Conservation (phyloP, 1,140 invertebrate genomes). For the Dysdera silvatica region DNA sequence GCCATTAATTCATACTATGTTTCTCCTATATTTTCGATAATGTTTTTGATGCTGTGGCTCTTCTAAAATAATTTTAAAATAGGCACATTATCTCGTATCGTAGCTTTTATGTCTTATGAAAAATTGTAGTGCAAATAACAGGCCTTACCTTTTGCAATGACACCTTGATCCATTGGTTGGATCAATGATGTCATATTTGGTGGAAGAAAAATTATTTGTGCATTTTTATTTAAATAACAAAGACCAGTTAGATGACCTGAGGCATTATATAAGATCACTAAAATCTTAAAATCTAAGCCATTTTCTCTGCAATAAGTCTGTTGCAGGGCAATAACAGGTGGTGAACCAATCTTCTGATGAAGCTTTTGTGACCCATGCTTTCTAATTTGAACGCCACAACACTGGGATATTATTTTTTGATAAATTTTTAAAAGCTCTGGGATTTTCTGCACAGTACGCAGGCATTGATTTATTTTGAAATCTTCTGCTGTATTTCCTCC, state of each 20-base stretch:
- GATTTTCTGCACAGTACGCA: slow-evolving; percentile 5
- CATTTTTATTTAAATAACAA: slow-evolving; percentile 14
- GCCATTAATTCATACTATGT: neutral
- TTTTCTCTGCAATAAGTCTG: slow-evolving; percentile 12
- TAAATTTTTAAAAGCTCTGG: slow-evolving; percentile 3
- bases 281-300: slow-evolving; percentile 18
- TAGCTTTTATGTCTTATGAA: neutral
- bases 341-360: slow-evolving; percentile 28
- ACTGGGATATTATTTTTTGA: slow-evolving; percentile 3
- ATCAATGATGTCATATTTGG: slow-evolving; percentile 9
- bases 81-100: neutral
- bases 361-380: slow-evolving; percentile 17
- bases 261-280: slow-evolving; percentile 24
- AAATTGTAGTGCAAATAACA: slow-evolving; percentile 18
- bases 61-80: neutral
- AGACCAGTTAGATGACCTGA: slow-evolving; percentile 14
- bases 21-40: neutral
- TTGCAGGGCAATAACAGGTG: slow-evolving; percentile 17
- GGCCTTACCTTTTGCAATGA: slow-evolving; percentile 19
- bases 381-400: slow-evolving; percentile 11
- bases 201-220: slow-evolving; percentile 20
- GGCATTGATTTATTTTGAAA: slow-evolving; percentile 16
- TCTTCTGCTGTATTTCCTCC: neutral
- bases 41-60: neutral
- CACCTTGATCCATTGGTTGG: slow-evolving; percentile 28